Evolutionary conservation across 2,113 vertebrate species (phyloP).

Genomic region (Odontophorus gujanensis): DNA sequence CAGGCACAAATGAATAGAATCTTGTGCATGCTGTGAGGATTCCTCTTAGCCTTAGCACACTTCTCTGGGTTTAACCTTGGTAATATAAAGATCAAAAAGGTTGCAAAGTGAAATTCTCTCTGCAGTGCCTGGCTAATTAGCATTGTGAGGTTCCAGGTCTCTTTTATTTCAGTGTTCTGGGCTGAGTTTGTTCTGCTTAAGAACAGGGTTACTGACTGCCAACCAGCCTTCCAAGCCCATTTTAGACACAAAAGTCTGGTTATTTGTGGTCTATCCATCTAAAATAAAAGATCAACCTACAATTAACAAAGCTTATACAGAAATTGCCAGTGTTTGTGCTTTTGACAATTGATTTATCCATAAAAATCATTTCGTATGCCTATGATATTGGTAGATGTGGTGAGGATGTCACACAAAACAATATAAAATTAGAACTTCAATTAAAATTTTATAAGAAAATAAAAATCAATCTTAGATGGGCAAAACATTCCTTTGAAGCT

Average conservation of each 20-base stretch:
- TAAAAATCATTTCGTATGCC: not conserved
- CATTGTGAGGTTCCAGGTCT: not conserved
- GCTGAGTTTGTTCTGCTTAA: not conserved
- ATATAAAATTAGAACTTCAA: not conserved
- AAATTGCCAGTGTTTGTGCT: not conserved
- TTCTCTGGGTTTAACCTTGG: not conserved
- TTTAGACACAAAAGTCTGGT: not conserved
- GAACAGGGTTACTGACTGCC: not conserved
- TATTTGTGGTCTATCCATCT: not conserved
- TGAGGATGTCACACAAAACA: rapidly evolving
- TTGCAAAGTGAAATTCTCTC: not conserved
- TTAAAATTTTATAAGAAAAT: constrained; percentile 34
- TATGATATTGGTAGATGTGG: not conserved
- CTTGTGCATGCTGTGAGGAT: not conserved
- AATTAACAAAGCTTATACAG: not conserved
- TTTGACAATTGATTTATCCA: not conserved
- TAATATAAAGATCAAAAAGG: constrained; percentile 17
- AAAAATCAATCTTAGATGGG: not conserved
- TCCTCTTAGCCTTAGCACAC: not conserved
- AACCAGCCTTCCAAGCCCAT: not conserved
- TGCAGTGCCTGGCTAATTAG: rapidly evolving
- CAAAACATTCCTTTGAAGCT: constrained; percentile 31
- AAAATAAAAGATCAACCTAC: not conserved
- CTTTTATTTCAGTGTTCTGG: not conserved
- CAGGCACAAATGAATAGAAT: not conserved